These are phyloP conservation scores for Cebidichthys violaceus DNA, from an alignment of 2,113 vertebrate species.

Conservation along the genomic window DNA sequence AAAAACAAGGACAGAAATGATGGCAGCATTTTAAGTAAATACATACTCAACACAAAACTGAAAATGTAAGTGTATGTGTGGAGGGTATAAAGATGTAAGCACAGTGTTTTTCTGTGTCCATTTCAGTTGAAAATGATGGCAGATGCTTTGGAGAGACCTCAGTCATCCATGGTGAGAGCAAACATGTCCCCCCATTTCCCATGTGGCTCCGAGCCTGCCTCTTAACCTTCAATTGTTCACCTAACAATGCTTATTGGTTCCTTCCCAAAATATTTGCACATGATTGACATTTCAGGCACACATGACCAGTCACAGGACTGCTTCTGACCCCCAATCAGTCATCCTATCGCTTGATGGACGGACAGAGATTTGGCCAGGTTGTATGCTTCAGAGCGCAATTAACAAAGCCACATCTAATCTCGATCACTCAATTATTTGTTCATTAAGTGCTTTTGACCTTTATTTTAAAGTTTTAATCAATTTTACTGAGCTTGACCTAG, in stretches of 20 bases:
- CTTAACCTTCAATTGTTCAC: constrained; percentile 69
- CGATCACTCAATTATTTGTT: constrained; percentile 35
- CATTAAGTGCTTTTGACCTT: constrained; percentile 21
- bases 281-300: constrained; percentile 79
- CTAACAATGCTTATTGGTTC: constrained; percentile 75
- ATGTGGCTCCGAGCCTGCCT: constrained; percentile 52
- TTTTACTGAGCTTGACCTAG: not conserved
- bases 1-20: constrained; percentile 37
- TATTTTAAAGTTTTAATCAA: not conserved
- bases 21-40: constrained; percentile 12
- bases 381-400: constrained; percentile 63
- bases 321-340: constrained; percentile 60
- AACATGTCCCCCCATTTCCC: constrained; percentile 57
- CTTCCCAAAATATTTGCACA: constrained; percentile 78
- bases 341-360: constrained; percentile 31
- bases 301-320: constrained; percentile 78
- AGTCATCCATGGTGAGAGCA: constrained; percentile 46
- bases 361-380: constrained; percentile 53
- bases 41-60: not conserved
- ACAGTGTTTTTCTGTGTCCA: constrained; percentile 8
- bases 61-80: not conserved
- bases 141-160: constrained; percentile 45
- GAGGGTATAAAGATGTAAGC: constrained; percentile 21
- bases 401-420: constrained; percentile 53
- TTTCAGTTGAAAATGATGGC: constrained; percentile 30